Evolutionary conservation across 2,113 vertebrate genomes (phyloP).

Genomic region (Mastomys coucha): DNA sequence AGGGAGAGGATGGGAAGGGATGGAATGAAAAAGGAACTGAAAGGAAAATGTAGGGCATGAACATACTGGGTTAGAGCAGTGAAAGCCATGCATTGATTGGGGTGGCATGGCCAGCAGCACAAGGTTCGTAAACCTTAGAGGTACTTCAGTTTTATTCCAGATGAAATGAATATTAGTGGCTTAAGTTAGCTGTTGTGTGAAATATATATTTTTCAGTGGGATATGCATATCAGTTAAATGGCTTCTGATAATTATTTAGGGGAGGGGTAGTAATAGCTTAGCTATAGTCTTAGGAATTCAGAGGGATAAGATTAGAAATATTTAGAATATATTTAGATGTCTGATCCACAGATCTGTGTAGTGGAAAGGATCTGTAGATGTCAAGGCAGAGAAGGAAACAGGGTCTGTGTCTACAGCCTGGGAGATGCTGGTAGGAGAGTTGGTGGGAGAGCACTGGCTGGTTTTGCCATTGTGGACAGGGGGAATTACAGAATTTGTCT

Average conservation of each 20-base stretch:
- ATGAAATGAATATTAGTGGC: background rate
- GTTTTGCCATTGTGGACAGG: background rate
- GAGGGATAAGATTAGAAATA: background rate
- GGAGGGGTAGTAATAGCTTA: background rate
- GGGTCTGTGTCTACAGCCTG: background rate
- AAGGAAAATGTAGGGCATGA: background rate
- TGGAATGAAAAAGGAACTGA: background rate
- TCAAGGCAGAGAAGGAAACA: background rate
- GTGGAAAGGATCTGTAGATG: background rate
- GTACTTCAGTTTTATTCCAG: background rate
- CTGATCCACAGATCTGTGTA: background rate
- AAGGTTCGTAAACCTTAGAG: background rate
- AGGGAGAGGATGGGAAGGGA: background rate
- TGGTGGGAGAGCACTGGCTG: background rate
- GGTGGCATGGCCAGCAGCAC: too few species aligned
- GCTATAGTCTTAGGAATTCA: background rate
- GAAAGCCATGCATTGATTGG: fast-evolving
- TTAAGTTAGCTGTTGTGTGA: background rate
- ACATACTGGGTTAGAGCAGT: too few species aligned
- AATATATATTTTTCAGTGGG: background rate
- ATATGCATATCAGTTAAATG: background rate
- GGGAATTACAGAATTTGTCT: background rate
- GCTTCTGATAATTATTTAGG: background rate
- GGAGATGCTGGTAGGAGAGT: background rate
- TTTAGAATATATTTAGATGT: background rate